Evolutionary conservation across 2,113 vertebrate genomes (phyloP).

Genomic region (Pluvialis apricaria): DNA sequence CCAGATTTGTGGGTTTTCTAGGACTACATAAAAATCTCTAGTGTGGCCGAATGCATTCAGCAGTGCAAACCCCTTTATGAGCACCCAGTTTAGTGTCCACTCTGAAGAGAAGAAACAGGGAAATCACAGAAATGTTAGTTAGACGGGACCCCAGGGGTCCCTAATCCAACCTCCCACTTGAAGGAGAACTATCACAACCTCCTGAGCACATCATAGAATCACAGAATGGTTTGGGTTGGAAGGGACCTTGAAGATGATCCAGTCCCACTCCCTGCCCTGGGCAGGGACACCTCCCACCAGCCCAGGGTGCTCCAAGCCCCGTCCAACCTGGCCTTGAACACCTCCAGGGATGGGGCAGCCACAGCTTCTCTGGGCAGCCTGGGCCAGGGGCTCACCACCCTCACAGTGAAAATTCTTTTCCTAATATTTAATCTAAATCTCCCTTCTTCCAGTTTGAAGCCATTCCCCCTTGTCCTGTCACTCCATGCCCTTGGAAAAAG

Average conservation of each 20-base stretch:
- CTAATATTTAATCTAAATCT: no score
- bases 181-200: background rate
- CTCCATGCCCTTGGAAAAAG: no score
- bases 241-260: background rate
- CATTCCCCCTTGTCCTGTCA: no score
- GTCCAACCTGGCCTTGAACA: no score
- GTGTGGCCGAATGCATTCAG: background rate
- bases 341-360: background rate
- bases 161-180: background rate
- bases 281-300: background rate
- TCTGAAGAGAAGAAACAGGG: background rate
- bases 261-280: background rate
- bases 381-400: no score
- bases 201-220: background rate
- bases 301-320: background rate
- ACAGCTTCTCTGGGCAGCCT: no score
- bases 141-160: background rate
- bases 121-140: background rate
- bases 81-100: background rate
- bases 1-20: slow-evolving; percentile 40
- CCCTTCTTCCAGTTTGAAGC: no score
- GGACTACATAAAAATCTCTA: slow-evolving; percentile 46
- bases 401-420: no score
- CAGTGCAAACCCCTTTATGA: slow-evolving; percentile 24
- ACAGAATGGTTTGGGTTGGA: background rate